Evolutionary conservation across 2,888 invertebrate genomes (phyloP).

Genomic region (Eueremaeus valkanovi): DNA sequence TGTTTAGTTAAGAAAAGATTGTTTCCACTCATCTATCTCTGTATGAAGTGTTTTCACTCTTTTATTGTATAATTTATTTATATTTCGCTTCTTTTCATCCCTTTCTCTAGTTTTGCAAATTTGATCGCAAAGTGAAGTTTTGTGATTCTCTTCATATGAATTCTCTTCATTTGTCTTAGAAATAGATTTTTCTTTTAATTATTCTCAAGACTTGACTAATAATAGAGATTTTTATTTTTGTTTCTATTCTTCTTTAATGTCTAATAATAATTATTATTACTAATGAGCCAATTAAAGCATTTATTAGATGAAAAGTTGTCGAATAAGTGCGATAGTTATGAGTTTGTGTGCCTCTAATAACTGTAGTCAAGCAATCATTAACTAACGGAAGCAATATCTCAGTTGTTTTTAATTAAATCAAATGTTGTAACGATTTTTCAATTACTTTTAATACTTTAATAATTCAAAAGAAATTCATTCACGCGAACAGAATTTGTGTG

Average conservation of each 20-base stretch:
- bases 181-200: too few species aligned
- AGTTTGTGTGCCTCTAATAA: constrained; percentile 6
- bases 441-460: neutral
- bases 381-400: constrained; percentile 24
- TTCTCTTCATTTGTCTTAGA: neutral
- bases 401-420: constrained; percentile 15
- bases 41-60: neutral
- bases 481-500: constrained; percentile 9
- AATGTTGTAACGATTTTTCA: constrained; percentile 28
- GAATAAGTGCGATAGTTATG: constrained; percentile 7
- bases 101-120: neutral
- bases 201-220: neutral
- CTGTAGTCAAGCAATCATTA: neutral
- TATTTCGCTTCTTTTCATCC: neutral
- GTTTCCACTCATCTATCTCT: neutral
- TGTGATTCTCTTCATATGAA: neutral
- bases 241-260: neutral
- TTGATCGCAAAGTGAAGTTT: neutral
- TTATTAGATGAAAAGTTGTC: constrained; percentile 10
- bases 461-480: constrained; percentile 8
- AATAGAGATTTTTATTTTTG: too few species aligned
- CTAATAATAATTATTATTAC: constrained; percentile 18
- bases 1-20: constrained; percentile 26
- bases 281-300: constrained; percentile 31
- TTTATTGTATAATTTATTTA: neutral